Evolutionary conservation across 23 tunicate species (phyloP), one percentile per base, ranked within the genome.

Genomic region (Clavelina lepadiformis): DNA sequence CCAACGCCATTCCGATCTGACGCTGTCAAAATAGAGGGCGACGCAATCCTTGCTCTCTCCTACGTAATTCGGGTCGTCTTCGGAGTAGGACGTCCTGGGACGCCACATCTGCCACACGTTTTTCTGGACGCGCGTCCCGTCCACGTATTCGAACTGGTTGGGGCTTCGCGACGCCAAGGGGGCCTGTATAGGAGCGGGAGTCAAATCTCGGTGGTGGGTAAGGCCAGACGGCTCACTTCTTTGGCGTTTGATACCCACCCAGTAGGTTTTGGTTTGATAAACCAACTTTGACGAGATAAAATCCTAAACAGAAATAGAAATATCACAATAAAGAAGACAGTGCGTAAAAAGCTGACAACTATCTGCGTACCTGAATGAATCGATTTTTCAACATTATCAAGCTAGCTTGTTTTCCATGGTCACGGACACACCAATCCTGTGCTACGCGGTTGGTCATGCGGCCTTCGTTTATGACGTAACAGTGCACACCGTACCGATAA

Each of bases 91-190:
- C 11, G 36, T 36, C 3, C 80, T 30, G 33, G 80, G 72, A 1
- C 54, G 33, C 95, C 95, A 86, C 81, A 72, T 86, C 27, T 72
- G 64, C 80, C 80, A 86, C 27, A 78, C 95, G 31, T 71, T 49
- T 28, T 56, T 51, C 46, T 78, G 95, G 3, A 86, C 95, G 38
- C 65, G 36, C 28, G 79, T 86, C n/a, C 95, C 95, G 65, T 86
- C 95, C 38, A 56, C 8, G 72, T 86, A 86, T 8, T 52, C 74
- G 51, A 84, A 84, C 35, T 47, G 50, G 18, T 29, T 25, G 21
- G 41, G 45, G 49, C 64, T 47, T 31, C 66, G 55, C 3, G 49
- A 63, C 5, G 79, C 47, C 26, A 68, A 55, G 1, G 88, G 79
- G 5, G 71, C 79, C 1, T 41, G 27, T 19, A 63, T 33, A 18